A percentile compares a stretch with the other conserved stretches of the same genome.
Evolutionary conservation across 2,888 invertebrate species (phyloP).

Genomic region (Pachymerium ferrugineum): DNA sequence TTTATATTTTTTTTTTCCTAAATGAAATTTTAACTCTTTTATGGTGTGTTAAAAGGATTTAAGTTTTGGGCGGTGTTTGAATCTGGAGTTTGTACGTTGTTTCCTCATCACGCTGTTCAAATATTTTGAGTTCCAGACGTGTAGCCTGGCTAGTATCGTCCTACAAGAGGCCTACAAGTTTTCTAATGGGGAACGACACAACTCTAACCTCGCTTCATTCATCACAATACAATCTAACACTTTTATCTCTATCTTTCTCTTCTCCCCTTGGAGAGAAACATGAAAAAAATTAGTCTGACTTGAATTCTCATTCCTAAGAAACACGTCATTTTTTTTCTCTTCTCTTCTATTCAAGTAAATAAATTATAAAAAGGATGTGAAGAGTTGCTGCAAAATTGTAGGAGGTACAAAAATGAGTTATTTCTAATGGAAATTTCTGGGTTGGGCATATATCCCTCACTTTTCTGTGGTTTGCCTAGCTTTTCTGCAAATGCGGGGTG

Average conservation of each 20-base stretch:
- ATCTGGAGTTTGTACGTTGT: background rate
- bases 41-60: background rate
- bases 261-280: background rate
- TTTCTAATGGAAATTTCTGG: too few relatives aligned
- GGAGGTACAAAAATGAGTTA: too few relatives aligned
- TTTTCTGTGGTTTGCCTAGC: too few relatives aligned
- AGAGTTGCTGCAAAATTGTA: too few relatives aligned
- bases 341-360: too few relatives aligned
- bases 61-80: background rate
- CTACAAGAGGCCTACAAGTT: background rate
- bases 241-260: background rate
- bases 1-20: too few relatives aligned
- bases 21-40: too few relatives aligned
- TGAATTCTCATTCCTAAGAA: too few relatives aligned
- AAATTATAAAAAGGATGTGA: too few relatives aligned
- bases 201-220: background rate
- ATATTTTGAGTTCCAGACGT: background rate
- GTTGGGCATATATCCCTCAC: too few relatives aligned
- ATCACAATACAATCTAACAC: background rate
- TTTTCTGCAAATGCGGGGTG: too few relatives aligned
- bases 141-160: background rate
- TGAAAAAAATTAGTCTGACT: background rate
- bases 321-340: too few relatives aligned
- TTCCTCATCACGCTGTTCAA: background rate
- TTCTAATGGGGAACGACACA: background rate